These are phyloP conservation scores for Rhagoletis pomonella DNA, from an alignment of 1,140 invertebrate genomes.

Conservation along the genomic window DNA sequence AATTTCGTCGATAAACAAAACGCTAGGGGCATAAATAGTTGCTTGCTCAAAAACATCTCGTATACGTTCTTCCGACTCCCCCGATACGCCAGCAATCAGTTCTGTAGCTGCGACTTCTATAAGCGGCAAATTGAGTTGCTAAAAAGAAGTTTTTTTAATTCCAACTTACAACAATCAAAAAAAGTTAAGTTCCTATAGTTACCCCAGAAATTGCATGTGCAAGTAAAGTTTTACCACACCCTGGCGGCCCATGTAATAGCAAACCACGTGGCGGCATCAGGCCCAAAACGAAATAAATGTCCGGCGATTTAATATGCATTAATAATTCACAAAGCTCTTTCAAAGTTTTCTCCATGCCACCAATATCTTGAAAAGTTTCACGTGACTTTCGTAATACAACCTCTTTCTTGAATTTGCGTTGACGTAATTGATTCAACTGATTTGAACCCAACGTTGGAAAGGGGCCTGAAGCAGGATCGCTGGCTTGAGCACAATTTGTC, in stretches of 20 bases:
- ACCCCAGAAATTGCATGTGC: conserved; percentile 95
- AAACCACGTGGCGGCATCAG: conserved; percentile 89
- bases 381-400: conserved; percentile 70
- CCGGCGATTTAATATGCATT: conserved; percentile 87
- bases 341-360: conserved; percentile 82
- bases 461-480: background rate
- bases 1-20: conserved; percentile 96
- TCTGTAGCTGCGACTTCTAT: conserved; percentile 93
- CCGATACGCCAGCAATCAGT: conserved; percentile 94
- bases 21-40: conserved; percentile 82
- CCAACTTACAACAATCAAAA: too few relatives aligned
- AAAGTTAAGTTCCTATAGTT: conserved; percentile 67
- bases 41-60: conserved; percentile 93
- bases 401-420: conserved; percentile 76
- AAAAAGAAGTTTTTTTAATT: conserved; percentile 53
- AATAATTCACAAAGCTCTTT: conserved; percentile 86
- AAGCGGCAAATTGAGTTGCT: conserved; percentile 84
- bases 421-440: conserved; percentile 75
- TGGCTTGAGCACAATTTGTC: background rate
- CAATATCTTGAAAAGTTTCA: conserved; percentile 83
- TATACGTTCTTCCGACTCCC: conserved; percentile 95
- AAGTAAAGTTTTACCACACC: conserved; percentile 94
- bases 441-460: background rate
- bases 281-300: conserved; percentile 85
- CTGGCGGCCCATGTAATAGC: conserved; percentile 92